phyloP scores from a whole-genome alignment of 1,140 invertebrate genomes.

The Palaemon carinicauda region DNA sequence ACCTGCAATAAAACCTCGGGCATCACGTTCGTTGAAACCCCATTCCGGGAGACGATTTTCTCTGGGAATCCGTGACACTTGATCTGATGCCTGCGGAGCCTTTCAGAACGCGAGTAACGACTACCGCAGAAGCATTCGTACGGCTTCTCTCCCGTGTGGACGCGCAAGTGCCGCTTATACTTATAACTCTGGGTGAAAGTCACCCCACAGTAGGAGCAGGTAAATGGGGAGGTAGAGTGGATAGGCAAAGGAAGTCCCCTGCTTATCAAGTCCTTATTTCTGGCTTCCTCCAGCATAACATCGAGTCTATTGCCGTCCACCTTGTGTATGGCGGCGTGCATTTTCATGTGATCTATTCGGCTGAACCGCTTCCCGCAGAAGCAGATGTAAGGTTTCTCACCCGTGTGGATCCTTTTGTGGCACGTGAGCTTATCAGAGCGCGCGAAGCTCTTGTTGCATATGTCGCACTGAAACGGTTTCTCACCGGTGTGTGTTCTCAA shows the following conservation, averaged over 20 bases:
- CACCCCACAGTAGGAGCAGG: neutral
- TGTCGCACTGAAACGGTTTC: neutral
- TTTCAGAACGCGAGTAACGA: neutral
- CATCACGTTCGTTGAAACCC: no score
- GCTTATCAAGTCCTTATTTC: neutral
- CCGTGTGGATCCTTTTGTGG: slow-evolving; percentile 20
- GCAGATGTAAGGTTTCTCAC: slow-evolving; percentile 20
- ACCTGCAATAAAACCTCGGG: no score
- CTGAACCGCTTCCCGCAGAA: slow-evolving; percentile 26
- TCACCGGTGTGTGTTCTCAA: slow-evolving; percentile 25
- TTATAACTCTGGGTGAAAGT: slow-evolving; percentile 7
- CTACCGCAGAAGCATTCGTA: slow-evolving; percentile 4
- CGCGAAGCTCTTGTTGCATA: slow-evolving; percentile 1
- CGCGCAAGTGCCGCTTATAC: neutral
- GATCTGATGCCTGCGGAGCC: slow-evolving; percentile 5
- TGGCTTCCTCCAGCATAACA: neutral
- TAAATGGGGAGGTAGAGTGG: neutral
- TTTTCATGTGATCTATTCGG: slow-evolving; percentile 17
- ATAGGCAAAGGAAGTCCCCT: neutral
- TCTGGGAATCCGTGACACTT: neutral
- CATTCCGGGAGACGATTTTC: neutral
- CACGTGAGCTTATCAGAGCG: slow-evolving; percentile 11
- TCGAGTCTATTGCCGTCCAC: neutral
- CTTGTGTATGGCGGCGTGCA: slow-evolving; percentile 8
- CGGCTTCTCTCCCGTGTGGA: neutral